A percentile compares a stretch with the other conserved stretches of the same genome.
Evolutionary conservation across 2,888 invertebrate species (phyloP).

Genomic region (Drosophila imparisetae): DNA sequence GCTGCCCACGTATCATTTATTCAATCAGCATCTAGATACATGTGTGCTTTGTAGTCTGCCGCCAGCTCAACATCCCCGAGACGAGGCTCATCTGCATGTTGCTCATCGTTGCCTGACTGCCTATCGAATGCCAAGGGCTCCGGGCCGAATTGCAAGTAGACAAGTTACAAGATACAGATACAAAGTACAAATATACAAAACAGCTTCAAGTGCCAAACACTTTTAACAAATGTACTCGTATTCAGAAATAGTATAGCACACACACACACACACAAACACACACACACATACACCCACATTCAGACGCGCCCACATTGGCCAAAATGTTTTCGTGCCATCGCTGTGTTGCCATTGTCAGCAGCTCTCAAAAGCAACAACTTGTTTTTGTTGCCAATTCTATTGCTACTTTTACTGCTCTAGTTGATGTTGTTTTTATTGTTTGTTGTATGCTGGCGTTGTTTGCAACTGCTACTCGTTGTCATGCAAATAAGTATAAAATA

Average conservation of each 20-base stretch:
- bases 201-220: slow-evolving; percentile 63
- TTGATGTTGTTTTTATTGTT: slow-evolving; percentile 15
- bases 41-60: not conserved
- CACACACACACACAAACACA: slow-evolving; percentile 5
- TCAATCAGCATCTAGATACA: slow-evolving; percentile 37
- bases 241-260: slow-evolving; percentile 47
- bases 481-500: slow-evolving; percentile 66
- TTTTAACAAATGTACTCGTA: slow-evolving; percentile 37
- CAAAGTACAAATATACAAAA: slow-evolving; percentile 24
- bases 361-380: slow-evolving; percentile 27
- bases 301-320: slow-evolving; percentile 6
- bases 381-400: slow-evolving; percentile 28
- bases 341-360: slow-evolving; percentile 39
- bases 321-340: slow-evolving; percentile 27
- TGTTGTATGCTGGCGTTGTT: slow-evolving; percentile 30
- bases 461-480: slow-evolving; percentile 42
- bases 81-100: slow-evolving; percentile 48
- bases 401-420: slow-evolving; percentile 19
- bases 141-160: slow-evolving; percentile 39
- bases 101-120: slow-evolving; percentile 12
- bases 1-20: slow-evolving; percentile 34
- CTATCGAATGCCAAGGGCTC: slow-evolving; percentile 17
- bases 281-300: not conserved
- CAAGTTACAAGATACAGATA: slow-evolving; percentile 16
- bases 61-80: slow-evolving; percentile 20